These are phyloP conservation scores for Tachysurus vachellii DNA, from an alignment of 2,113 vertebrate species.

Conservation along the genomic window DNA sequence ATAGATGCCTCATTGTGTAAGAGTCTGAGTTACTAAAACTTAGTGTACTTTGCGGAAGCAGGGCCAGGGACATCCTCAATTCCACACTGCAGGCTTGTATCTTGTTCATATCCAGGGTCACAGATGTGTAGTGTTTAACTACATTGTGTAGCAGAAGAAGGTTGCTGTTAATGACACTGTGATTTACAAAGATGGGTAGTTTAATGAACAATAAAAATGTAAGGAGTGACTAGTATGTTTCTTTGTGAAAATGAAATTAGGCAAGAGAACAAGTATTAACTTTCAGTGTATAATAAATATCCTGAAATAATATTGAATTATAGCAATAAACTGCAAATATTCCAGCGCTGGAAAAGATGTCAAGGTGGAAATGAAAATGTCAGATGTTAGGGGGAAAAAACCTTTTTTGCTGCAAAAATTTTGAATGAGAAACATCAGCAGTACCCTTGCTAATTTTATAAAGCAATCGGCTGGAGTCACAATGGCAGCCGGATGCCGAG, in stretches of 20 bases:
- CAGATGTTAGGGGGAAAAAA: neutral
- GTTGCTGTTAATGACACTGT: no score
- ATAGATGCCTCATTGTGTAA: neutral
- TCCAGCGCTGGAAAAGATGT: neutral
- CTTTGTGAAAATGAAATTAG: neutral
- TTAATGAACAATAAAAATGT: neutral
- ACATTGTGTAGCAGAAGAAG: neutral
- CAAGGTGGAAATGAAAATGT: neutral
- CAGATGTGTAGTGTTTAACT: neutral
- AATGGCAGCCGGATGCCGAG: constrained; percentile 21
- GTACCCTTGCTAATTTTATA: constrained; percentile 19
- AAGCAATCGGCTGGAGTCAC: constrained; percentile 29
- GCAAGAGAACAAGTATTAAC: no score
- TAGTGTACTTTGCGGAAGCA: neutral
- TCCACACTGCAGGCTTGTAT: neutral
- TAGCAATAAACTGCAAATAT: neutral
- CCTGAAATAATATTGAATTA: neutral
- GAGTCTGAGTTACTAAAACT: neutral
- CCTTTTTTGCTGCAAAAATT: no score
- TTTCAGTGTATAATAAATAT: neutral
- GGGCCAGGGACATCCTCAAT: neutral
- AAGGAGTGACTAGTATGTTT: neutral
- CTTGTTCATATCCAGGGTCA: neutral
- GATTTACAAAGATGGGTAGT: neutral
- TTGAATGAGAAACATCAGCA: constrained; percentile 6